phyloP scores from a whole-genome alignment of 2,113 vertebrate genomes.

The Seriola dumerili region DNA sequence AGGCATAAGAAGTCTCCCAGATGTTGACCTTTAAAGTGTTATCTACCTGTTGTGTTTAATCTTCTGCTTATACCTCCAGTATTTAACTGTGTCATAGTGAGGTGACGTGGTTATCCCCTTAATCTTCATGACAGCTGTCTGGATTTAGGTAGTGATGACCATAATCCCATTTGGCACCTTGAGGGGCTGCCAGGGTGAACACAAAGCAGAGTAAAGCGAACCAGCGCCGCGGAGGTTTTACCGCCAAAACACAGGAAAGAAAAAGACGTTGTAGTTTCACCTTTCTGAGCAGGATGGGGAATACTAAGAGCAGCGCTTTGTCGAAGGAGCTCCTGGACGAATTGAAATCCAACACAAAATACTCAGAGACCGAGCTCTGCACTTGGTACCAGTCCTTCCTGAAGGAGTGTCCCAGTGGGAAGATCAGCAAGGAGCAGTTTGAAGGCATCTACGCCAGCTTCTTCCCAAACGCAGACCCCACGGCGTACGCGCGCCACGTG shows the following conservation, averaged over 20 bases:
- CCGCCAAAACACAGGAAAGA: neutral
- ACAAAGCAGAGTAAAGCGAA: conserved; percentile 16
- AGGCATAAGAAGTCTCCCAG: conserved; percentile 20
- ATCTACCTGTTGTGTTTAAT: conserved; percentile 58
- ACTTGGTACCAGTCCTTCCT: conserved; percentile 88
- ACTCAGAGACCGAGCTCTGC: conserved; percentile 83
- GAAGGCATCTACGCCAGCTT: conserved; percentile 88
- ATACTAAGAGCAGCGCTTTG: conserved; percentile 86
- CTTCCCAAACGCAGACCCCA: conserved; percentile 86
- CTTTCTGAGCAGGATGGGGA: conserved; percentile 81
- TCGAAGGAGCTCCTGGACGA: conserved; percentile 88
- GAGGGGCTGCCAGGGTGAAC: conserved; percentile 18
- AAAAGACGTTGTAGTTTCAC: neutral
- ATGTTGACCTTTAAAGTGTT: conserved; percentile 46
- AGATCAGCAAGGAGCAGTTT: conserved; percentile 86
- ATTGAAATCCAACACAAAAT: conserved; percentile 87
- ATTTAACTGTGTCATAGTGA: conserved; percentile 46
- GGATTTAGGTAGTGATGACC: conserved; percentile 81
- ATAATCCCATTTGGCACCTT: conserved; percentile 78
- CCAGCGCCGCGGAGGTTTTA: conserved; percentile 25
- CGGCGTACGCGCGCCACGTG: conserved; percentile 85
- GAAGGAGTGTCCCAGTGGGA: conserved; percentile 87
- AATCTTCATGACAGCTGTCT: conserved; percentile 84
- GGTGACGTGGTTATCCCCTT: conserved; percentile 82
- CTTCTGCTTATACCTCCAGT: conserved; percentile 24